These are phyloP conservation scores for Brachionus sp. DNA, from an alignment of 1,140 invertebrate genomes.

Conservation along the genomic window DNA sequence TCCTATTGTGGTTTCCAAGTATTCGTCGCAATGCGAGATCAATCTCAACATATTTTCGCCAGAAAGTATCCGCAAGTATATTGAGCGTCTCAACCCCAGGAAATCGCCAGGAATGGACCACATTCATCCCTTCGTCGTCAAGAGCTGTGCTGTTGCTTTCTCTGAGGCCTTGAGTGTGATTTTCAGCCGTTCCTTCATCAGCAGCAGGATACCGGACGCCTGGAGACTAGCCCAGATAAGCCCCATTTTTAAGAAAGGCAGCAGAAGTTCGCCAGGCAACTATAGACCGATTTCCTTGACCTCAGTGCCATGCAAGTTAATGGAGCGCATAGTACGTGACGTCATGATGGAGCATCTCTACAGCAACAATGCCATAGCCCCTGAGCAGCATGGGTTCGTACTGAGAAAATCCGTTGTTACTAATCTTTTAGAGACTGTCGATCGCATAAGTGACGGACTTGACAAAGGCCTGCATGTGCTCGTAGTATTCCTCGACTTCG, in stretches of 20 bases:
- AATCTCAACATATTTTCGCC: background rate
- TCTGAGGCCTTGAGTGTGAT: background rate
- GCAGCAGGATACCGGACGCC: background rate
- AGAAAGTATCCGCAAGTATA: background rate
- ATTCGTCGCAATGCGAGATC: background rate
- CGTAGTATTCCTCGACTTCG: background rate
- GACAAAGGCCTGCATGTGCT: background rate
- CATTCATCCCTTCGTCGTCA: background rate
- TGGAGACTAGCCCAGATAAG: background rate
- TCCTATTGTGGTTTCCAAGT: background rate
- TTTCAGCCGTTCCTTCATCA: background rate
- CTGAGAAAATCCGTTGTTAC: background rate
- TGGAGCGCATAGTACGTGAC: background rate
- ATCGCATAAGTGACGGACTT: too few species aligned
- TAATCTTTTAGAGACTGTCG: background rate
- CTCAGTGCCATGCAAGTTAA: too few species aligned
- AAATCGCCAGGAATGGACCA: background rate
- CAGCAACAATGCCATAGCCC: background rate
- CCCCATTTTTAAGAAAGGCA: slow-evolving; percentile 20
- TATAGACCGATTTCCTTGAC: background rate
- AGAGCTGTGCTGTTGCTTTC: background rate
- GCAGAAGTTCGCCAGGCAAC: background rate
- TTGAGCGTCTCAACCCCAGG: background rate
- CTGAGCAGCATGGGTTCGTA: background rate
- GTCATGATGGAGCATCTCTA: background rate